Evolutionary conservation across 2,113 vertebrate genomes (phyloP).

Genomic region (Oncorhynchus tshawytscha): DNA sequence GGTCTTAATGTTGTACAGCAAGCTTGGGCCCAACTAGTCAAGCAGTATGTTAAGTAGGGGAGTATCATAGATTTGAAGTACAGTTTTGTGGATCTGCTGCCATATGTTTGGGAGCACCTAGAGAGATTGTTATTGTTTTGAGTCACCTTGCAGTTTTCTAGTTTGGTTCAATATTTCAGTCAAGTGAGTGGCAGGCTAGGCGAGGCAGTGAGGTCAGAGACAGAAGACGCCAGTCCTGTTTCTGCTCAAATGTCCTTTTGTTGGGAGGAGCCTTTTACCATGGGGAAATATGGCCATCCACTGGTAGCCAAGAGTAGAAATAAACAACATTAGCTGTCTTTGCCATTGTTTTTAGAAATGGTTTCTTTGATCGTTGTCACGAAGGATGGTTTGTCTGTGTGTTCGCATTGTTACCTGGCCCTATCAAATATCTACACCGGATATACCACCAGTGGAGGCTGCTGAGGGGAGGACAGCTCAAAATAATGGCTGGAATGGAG

Average conservation of each 20-base stretch:
- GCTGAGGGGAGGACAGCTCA: no score
- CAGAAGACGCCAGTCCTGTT: not conserved
- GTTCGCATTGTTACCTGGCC: not conserved
- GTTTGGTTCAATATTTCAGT: not conserved
- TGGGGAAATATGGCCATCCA: constrained; percentile 15
- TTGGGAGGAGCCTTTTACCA: constrained; percentile 1
- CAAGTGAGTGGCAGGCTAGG: not conserved
- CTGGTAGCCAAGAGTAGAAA: constrained; percentile 6
- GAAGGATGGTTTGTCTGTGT: not conserved
- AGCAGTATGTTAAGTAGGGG: no score
- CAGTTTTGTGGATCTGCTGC: no score
- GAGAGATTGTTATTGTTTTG: no score
- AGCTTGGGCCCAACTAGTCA: no score
- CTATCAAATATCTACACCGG: not conserved
- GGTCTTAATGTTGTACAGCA: no score
- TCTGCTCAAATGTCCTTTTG: not conserved
- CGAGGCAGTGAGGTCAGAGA: no score
- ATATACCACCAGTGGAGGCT: not conserved
- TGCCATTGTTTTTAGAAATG: constrained; percentile 9
- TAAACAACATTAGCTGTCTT: not conserved
- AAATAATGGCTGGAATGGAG: no score
- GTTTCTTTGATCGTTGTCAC: not conserved
- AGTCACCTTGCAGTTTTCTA: not conserved
- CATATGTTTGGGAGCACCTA: no score
- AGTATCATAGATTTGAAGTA: no score